These are phyloP conservation scores for Gasterosteus aculeatus DNA, from an alignment of 2,113 vertebrate species.

Conservation along the genomic window DNA sequence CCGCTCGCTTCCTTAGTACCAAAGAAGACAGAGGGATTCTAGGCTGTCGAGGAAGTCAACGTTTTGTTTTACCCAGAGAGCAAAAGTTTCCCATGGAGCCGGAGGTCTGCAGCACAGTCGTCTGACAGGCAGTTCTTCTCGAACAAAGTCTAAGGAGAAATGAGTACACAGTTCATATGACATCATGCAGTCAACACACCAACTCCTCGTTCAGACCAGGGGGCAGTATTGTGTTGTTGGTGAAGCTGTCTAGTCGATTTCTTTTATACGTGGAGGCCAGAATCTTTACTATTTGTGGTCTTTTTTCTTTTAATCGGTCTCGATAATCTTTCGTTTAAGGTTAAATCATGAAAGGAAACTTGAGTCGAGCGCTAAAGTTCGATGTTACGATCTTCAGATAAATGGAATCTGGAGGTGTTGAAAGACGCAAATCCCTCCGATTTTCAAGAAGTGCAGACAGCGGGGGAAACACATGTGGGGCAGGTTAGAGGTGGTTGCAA, in stretches of 20 bases:
- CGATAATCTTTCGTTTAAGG: slow-evolving; percentile 34
- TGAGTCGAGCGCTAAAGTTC: slow-evolving; percentile 31
- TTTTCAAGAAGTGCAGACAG: slow-evolving; percentile 51
- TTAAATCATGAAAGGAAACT: slow-evolving; percentile 44
- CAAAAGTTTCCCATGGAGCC: slow-evolving; percentile 89
- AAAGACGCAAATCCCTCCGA: slow-evolving; percentile 50
- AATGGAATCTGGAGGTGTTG: slow-evolving; percentile 56
- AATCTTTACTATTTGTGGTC: slow-evolving; percentile 34
- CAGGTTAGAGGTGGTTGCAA: slow-evolving; percentile 69
- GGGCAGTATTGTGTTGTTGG: slow-evolving; percentile 70
- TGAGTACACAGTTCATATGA: slow-evolving; percentile 65
- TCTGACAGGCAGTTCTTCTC: slow-evolving; percentile 97
- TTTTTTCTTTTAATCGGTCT: slow-evolving; percentile 32
- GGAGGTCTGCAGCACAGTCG: slow-evolving; percentile 94
- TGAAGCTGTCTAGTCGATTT: slow-evolving; percentile 3
- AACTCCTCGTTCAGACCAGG: slow-evolving; percentile 57
- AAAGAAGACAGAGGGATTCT: slow-evolving; percentile 29
- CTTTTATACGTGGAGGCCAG: slow-evolving; percentile 15
- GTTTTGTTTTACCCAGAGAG: slow-evolving; percentile 86
- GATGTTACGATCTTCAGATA: slow-evolving; percentile 39
- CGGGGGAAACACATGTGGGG: slow-evolving; percentile 62
- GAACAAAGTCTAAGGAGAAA: slow-evolving; percentile 89
- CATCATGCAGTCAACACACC: slow-evolving; percentile 48
- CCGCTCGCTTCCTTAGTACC: slow-evolving; percentile 53
- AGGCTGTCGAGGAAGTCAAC: slow-evolving; percentile 19